phyloP scores from a whole-genome alignment of 2,797 vertebrate species.

The Pachyuromys duprasi region DNA sequence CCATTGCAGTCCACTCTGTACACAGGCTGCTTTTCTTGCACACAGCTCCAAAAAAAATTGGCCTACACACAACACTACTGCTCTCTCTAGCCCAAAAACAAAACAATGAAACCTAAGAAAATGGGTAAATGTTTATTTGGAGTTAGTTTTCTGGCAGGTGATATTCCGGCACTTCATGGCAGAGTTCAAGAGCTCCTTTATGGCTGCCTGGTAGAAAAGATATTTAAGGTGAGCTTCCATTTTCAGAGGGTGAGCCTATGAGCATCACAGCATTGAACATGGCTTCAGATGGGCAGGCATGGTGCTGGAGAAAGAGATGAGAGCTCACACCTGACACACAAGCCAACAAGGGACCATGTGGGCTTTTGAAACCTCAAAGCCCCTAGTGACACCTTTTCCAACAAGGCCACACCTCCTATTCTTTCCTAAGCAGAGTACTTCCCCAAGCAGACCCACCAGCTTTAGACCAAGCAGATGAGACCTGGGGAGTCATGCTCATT shows the following conservation, averaged over 20 bases:
- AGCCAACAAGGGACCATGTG: background rate
- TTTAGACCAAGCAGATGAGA: background rate
- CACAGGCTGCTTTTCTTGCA: conserved; percentile 15
- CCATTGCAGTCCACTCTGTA: conserved; percentile 78
- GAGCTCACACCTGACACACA: background rate
- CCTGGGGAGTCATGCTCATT: background rate
- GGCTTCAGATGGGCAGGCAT: background rate
- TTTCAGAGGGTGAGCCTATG: background rate
- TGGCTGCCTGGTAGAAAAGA: conserved; percentile 91
- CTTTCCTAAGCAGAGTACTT: background rate
- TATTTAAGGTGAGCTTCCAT: background rate
- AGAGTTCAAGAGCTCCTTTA: conserved; percentile 97
- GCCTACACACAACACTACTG: conserved; percentile 90
- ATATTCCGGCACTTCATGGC: conserved; percentile 91
- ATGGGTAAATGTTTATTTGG: conserved; percentile 91
- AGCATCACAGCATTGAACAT: background rate
- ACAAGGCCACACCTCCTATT: background rate
- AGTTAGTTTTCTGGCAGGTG: conserved; percentile 89
- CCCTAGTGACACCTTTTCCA: background rate
- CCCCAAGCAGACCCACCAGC: no score
- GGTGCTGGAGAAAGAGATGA: background rate
- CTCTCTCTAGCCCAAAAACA: conserved; percentile 89
- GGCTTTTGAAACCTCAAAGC: background rate
- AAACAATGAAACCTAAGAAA: conserved; percentile 92
- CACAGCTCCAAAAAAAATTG: conserved; percentile 85